A percentile compares a stretch with the other conserved stretches of the same genome.
Evolutionary conservation across 2,888 invertebrate genomes (phyloP).

Genomic region (Sesia bembeciformis): DNA sequence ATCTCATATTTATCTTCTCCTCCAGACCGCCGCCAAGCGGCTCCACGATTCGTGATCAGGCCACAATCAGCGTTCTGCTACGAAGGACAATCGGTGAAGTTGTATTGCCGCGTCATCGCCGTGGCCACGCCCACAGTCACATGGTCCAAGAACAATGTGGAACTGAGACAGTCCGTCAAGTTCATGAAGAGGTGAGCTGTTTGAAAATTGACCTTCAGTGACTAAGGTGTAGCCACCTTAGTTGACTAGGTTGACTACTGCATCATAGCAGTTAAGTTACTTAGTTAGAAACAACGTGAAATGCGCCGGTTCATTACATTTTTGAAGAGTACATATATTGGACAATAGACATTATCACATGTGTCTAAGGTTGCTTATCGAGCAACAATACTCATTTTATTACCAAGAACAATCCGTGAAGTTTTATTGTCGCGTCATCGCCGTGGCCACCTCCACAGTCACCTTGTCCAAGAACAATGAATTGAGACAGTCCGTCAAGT

Average conservation of each 20-base stretch:
- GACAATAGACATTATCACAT: no score
- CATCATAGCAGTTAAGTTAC: no score
- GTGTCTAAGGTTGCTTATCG: slow-evolving; percentile 94
- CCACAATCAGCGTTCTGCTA: slow-evolving; percentile 96
- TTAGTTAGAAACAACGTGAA: no score
- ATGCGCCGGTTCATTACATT: no score
- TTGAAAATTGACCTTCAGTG: not conserved
- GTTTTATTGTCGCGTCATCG: slow-evolving; percentile 97
- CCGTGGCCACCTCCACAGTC: slow-evolving; percentile 93
- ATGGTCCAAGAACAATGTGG: slow-evolving; percentile 95
- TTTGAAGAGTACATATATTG: no score
- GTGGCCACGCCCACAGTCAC: slow-evolving; percentile 95
- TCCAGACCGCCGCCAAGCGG: slow-evolving; percentile 95
- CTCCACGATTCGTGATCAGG: slow-evolving; percentile 97
- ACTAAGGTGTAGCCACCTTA: no score
- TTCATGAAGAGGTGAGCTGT: slow-evolving; percentile 90
- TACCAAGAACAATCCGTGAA: slow-evolving; percentile 98
- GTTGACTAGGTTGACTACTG: no score
- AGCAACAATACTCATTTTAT: slow-evolving; percentile 95
- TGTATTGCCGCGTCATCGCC: slow-evolving; percentile 97
- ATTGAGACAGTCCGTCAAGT: slow-evolving; percentile 96
- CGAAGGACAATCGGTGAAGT: slow-evolving; percentile 97
- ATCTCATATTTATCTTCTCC: not conserved
- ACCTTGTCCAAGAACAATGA: slow-evolving; percentile 98
- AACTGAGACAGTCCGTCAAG: slow-evolving; percentile 96